A percentile compares a stretch with the other conserved stretches of the same genome.
Evolutionary conservation across 2,797 vertebrate species (phyloP).

Genomic region (Aldrovandia affinis): DNA sequence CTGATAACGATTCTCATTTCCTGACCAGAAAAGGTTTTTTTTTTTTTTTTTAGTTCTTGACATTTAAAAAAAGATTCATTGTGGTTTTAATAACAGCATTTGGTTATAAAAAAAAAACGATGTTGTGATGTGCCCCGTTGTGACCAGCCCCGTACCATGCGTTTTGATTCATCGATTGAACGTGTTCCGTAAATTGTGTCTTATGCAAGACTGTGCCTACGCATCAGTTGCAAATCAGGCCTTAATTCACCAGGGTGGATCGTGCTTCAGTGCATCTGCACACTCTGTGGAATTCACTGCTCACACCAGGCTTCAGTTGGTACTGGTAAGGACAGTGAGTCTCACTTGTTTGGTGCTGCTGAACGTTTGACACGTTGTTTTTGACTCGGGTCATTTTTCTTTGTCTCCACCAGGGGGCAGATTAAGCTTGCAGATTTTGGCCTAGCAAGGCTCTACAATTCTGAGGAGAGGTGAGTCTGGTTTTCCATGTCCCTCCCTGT

Average conservation of each 20-base stretch:
- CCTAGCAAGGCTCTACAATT: constrained; percentile 95
- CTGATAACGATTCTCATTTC: background rate
- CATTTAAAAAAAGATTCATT: no score
- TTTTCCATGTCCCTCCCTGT: background rate
- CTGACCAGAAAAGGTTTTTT: background rate
- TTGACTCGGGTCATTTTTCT: background rate
- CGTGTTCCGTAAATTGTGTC: background rate
- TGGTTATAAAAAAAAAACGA: background rate
- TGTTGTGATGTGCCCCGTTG: background rate
- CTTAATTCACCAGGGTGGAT: background rate
- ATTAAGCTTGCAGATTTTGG: constrained; percentile 99
- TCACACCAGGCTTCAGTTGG: background rate
- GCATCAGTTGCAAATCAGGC: background rate
- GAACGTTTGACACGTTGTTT: background rate
- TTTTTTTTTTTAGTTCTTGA: background rate
- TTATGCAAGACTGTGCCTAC: background rate
- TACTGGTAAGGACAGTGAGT: background rate
- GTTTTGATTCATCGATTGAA: background rate
- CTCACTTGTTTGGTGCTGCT: background rate
- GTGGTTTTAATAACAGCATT: background rate
- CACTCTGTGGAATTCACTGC: background rate
- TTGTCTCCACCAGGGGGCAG: constrained; percentile 82
- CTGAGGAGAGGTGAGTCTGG: constrained; percentile 90
- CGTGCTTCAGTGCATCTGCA: background rate
- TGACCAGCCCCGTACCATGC: background rate